Evolutionary conservation across 2,797 vertebrate genomes (phyloP), one percentile per base, ranked within the genome.

Genomic region (Sebastes steindachneri): DNA sequence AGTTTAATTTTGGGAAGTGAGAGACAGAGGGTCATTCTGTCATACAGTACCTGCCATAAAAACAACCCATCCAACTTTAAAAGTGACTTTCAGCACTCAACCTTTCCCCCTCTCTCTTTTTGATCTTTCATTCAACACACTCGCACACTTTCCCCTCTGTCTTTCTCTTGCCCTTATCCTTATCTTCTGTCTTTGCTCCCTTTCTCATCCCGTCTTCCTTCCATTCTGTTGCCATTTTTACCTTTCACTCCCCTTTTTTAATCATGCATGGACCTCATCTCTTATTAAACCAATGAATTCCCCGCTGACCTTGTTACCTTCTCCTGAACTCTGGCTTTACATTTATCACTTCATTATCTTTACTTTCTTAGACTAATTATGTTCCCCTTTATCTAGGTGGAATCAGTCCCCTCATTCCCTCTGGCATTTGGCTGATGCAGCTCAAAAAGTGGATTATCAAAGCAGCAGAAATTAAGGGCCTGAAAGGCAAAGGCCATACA

Each of bases 311-410:
- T 90, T 83, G 71, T 90, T 86, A 86, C 77, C 72, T 73, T 71
- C 63, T 64, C 60, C 73, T 74, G 77, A 86, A 88, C 73, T 80
- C 51, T 2, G 64, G 37, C 79, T 78, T 45, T 75, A 55, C 79
- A 78, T 92, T 89, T 59, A 89, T 90, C 83, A 71, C 77, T 86
- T 88, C 63, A 85, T 89, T 89, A 91, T 90, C 91, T 89, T 85
- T 89, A 84, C 75, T 71, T 77, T 83, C 77, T 78, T 70, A 80
- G 67, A 75, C 74, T 90, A 93, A 93, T 92, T 91, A 87, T 65
- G 69, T 83, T 87, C 68, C 48, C 29, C 85, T 86, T 89, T 86
- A 91, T 92, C 91, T 75, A 6, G 23, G 60, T 65, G 48, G 75
- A 88, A 90, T 91, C 82, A 31, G 75, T 83, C 80, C 86, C 62